These are phyloP conservation scores for Agonopterix subpropinquella DNA, from an alignment of 2,888 invertebrate genomes.

Conservation along the genomic window DNA sequence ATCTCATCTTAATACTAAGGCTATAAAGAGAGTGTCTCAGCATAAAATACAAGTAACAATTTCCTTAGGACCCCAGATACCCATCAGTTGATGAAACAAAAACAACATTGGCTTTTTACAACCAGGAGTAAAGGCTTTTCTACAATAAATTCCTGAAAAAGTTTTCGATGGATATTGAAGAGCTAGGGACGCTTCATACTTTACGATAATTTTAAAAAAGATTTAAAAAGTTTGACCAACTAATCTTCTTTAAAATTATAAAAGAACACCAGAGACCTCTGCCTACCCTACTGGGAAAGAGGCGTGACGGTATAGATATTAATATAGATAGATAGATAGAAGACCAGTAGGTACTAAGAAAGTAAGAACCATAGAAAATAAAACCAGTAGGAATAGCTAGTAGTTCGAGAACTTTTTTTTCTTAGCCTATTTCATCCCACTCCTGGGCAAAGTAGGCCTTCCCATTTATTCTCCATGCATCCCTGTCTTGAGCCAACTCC, in stretches of 20 bases:
- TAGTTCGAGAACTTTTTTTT: no score
- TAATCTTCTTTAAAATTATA: no score
- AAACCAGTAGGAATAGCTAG: background rate
- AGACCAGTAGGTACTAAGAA: no score
- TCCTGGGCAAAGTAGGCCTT: no score
- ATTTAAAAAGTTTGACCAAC: background rate
- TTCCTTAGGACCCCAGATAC: slow-evolving; percentile 5
- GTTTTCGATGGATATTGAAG: slow-evolving; percentile 7
- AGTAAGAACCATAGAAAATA: background rate
- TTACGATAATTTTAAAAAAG: background rate
- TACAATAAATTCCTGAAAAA: slow-evolving; percentile 8
- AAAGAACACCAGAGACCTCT: no score
- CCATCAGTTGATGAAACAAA: slow-evolving; percentile 14
- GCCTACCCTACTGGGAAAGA: no score
- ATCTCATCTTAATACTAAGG: background rate
- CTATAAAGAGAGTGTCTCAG: background rate
- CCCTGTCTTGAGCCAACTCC: no score
- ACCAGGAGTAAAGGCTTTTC: background rate
- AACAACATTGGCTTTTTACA: slow-evolving; percentile 3
- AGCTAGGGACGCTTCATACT: background rate
- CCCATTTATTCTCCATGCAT: no score
- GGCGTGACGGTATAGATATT: no score
- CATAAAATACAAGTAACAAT: background rate
- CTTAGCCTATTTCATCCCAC: no score
- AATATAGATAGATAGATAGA: no score